Conservation (phyloP, 2,113 vertebrate genomes). For the Hydrolagus affinis region DNA sequence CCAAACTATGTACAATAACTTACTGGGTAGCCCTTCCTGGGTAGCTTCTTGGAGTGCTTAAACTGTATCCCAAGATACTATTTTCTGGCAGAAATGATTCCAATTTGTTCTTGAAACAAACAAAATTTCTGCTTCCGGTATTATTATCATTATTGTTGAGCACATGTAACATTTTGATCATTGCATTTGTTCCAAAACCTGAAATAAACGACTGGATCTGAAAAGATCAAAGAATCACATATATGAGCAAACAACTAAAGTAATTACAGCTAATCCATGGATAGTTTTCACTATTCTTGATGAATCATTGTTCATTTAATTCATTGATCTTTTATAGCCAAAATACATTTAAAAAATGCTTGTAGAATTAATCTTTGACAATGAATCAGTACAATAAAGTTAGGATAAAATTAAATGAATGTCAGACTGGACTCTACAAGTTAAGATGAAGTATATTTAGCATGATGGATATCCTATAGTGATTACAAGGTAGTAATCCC, state of each 20-base stretch:
- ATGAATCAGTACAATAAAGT: neutral
- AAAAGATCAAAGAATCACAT: neutral
- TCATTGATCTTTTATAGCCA: neutral
- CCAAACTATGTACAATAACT: no score
- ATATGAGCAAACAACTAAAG: neutral
- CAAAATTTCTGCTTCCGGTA: no score
- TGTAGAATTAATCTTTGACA: neutral
- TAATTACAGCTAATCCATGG: neutral
- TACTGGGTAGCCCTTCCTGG: no score
- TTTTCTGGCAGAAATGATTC: no score
- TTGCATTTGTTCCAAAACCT: neutral
- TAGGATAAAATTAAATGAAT: neutral
- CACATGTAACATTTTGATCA: no score
- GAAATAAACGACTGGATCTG: neutral
- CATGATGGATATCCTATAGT: neutral
- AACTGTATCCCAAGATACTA: no score
- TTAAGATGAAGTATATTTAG: no score
- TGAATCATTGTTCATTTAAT: neutral
- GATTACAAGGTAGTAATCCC: neutral
- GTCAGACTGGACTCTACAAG: neutral
- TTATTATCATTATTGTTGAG: no score
- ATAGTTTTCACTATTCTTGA: neutral
- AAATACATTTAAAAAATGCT: neutral
- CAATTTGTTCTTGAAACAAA: no score
- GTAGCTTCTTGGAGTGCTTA: no score